Base-by-base conservation (phyloP, 2,888 invertebrate genomes). In the Metopia argyrocephala region DNA sequence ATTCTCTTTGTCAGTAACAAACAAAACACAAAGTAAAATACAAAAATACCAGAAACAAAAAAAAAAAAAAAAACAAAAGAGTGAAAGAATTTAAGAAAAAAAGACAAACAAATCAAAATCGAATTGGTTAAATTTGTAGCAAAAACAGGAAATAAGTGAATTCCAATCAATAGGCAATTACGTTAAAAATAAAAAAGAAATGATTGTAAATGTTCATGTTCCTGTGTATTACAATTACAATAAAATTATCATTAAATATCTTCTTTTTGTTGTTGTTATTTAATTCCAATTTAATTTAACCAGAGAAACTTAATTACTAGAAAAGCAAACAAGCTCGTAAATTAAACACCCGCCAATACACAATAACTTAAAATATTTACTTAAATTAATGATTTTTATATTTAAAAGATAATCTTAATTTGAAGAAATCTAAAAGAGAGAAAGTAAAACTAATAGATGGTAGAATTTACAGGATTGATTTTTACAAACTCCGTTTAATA, bases 111-210 rank as follows among this genome's bases (percentile, higher is more conserved):
- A 46, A 45, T 20, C 5, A 5, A 48, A n/a, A 59, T 5, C 27
- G n/a, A 56, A 64, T 64, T 46, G 45, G 5, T n/a, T 46, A 7
- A 31, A 31, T 15, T n/a, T n/a, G n/a, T n/a, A n/a, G n/a, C n/a
- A n/a, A n/a, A n/a, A n/a, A n/a, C n/a, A n/a, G 18, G 61, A 69
- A 69, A 50, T 62, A 48, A 7, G 48, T 52, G 9, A n/a, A 20
- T 66, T 56, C 76, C 79, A 76, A 76, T 80, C 76, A 80, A 76
- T 80, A 62, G 68, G 54, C 76, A 80, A 71, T 74, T 74, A 75
- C 28, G 50, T 52, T 52, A 31, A 70, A 79, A n/a, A n/a, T n/a
- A n/a, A n/a, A n/a, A n/a, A n/a, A n/a, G n/a, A 73, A 59, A 79
- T 59, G 69, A 62, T 31, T 68, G 28, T 61, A 56, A 46, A 66